These are phyloP conservation scores for Nothoprocta perdicaria DNA, from an alignment of 2,113 vertebrate species.

Conservation along the genomic window DNA sequence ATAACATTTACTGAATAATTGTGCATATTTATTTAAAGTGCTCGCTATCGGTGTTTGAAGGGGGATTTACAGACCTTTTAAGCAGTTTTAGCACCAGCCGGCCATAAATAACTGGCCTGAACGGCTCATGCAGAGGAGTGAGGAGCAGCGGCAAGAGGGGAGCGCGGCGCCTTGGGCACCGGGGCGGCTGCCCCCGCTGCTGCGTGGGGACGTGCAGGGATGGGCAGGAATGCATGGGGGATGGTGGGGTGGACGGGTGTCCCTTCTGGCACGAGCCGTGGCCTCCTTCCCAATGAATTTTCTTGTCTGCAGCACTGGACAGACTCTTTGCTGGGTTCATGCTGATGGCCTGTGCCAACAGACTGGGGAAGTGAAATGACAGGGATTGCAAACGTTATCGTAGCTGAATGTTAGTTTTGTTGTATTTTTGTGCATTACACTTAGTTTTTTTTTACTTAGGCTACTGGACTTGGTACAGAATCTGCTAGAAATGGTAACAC, in stretches of 20 bases:
- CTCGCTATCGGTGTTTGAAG: neutral
- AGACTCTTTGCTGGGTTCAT: fast-evolving
- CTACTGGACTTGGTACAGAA: fast-evolving
- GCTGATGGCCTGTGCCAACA: fast-evolving
- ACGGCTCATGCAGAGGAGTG: neutral
- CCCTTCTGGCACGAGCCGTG: neutral
- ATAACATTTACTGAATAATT: fast-evolving
- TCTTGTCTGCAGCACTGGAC: too few relatives aligned
- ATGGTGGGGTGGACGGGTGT: neutral
- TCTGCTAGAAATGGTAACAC: neutral
- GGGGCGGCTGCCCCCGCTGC: conserved; percentile 48
- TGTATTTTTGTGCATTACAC: neutral
- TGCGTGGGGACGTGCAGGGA: neutral
- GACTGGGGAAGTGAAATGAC: fast-evolving
- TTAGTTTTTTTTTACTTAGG: neutral
- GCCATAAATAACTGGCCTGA: neutral
- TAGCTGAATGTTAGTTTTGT: fast-evolving
- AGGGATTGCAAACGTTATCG: fast-evolving
- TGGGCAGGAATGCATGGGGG: too few relatives aligned
- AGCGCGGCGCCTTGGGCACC: neutral
- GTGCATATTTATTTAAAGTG: too few relatives aligned
- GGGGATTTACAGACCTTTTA: neutral
- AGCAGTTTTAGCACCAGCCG: neutral
- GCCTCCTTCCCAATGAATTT: neutral
- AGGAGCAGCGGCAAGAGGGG: neutral